Conservation (phyloP, 1,140 invertebrate genomes). For the Hestina assimilis region DNA sequence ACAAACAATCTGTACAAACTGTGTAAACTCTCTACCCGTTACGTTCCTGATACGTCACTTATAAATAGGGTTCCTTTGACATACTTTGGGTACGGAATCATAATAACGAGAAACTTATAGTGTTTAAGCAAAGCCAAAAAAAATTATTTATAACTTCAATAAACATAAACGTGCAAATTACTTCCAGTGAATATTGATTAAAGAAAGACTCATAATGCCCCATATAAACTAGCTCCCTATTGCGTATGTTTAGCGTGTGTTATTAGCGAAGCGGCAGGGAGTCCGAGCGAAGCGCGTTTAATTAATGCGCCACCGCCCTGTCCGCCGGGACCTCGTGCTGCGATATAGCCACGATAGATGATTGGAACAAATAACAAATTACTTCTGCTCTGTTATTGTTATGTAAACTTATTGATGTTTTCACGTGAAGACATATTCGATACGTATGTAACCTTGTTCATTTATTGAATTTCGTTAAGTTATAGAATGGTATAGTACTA, state of each 20-base stretch:
- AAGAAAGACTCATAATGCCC: conserved; percentile 35
- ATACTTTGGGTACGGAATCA: no score
- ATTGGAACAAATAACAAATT: conserved; percentile 51
- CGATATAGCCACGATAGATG: conserved; percentile 44
- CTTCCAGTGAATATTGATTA: neutral
- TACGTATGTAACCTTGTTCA: no score
- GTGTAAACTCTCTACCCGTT: no score
- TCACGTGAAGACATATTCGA: no score
- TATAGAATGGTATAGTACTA: no score
- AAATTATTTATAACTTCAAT: neutral
- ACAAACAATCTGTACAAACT: no score
- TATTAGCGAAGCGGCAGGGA: conserved; percentile 50
- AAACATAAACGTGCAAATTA: neutral
- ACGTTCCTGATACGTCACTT: no score
- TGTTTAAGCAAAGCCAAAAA: no score
- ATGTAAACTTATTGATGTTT: conserved; percentile 14
- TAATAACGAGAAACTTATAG: no score
- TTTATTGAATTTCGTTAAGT: no score
- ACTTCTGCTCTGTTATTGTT: conserved; percentile 30
- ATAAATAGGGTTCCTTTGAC: no score
- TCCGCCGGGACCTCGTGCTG: conserved; percentile 47
- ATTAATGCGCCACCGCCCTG: conserved; percentile 69
- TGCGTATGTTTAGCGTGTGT: conserved; percentile 57
- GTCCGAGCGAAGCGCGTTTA: conserved; percentile 62
- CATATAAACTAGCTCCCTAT: conserved; percentile 47